A percentile compares a stretch with the other conserved stretches of the same genome.
Evolutionary conservation across 2,888 invertebrate genomes (phyloP).

Genomic region (Eucriotettix oculatus): DNA sequence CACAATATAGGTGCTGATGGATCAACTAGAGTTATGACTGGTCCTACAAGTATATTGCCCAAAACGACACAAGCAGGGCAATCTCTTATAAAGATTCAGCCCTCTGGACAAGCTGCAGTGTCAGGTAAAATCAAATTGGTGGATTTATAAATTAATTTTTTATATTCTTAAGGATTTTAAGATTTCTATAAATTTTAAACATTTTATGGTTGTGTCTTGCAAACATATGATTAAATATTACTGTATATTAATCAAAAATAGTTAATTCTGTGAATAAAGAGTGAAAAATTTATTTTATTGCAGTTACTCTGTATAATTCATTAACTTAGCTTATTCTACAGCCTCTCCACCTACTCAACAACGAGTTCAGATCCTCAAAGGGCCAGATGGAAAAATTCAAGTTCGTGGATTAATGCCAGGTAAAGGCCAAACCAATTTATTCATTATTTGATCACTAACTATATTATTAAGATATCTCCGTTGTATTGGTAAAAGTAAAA

Average conservation of each 20-base stretch:
- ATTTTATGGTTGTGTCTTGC: too few relatives aligned
- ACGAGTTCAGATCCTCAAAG: conserved; percentile 78
- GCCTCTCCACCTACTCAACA: conserved; percentile 26
- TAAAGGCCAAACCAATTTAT: conserved; percentile 11
- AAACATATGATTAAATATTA: too few relatives aligned
- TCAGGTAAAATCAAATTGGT: background rate
- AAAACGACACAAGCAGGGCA: conserved; percentile 28
- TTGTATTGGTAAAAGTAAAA: background rate
- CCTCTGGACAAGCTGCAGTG: conserved; percentile 15
- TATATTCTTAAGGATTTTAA: too few relatives aligned
- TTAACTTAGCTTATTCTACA: too few relatives aligned
- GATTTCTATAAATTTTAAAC: too few relatives aligned
- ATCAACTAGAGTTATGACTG: conserved; percentile 43
- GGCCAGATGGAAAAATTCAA: conserved; percentile 80
- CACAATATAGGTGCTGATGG: conserved; percentile 34
- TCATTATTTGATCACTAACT: too few relatives aligned
- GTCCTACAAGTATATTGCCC: conserved; percentile 37
- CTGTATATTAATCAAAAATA: too few relatives aligned
- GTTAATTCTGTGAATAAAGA: too few relatives aligned
- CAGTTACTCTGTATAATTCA: too few relatives aligned
- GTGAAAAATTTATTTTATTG: too few relatives aligned
- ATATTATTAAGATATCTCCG: too few relatives aligned
- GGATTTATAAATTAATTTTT: background rate
- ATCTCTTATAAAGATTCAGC: conserved; percentile 33
- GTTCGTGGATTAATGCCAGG: conserved; percentile 83